Base-by-base conservation (phyloP, 2,888 invertebrate species). In the Dermolepida albohirtum region DNA sequence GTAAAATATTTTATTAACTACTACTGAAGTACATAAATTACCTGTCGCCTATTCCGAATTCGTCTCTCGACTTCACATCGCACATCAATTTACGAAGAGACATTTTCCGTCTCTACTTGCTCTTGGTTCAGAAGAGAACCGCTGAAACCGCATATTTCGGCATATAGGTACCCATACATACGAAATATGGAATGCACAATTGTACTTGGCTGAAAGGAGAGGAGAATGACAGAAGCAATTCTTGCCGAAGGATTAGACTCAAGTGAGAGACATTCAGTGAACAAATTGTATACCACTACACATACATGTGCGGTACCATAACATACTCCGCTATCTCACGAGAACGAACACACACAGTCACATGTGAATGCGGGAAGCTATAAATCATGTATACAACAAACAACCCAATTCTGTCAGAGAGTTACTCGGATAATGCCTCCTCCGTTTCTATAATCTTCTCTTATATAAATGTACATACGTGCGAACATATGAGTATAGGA, bases 221-320 rank as follows among this genome's bases (percentile, higher is more conserved):
- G 54, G 54, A 34, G 34, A 34, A 54, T 54, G 54, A 54, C 54
- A 54, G 54, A 40, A 54, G 54, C 54, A 54, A 54, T 54, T 54
- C 54, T 54, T 41, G 54, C 17, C 40, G 54, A 54, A 54, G 54
- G 54, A 54, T 54, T 54, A 40, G 54, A 54, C 29, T 52, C 51
- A 40, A 40, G 40, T 27, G 22, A 7, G 16, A 50, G 27, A 52
- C 34, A 54, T 40, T 54, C 54, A 40, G 17, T 16, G 54, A 54
- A 54, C 17, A 40, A 54, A 54, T 54, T 54, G 54, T 17, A 40
- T 17, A 34, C 14, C 34, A 29, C 12, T n/a, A 14, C 29, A 52
- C 34, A 34, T 52, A 29, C 51, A 29, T 2, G 34, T 34, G 29
- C 34, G 12, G 34, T 34, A 34, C 34, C 49, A 17, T 49, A 14